These are phyloP conservation scores for Drosophila trapezifrons DNA, from an alignment of 1,140 invertebrate genomes.

Conservation along the genomic window DNA sequence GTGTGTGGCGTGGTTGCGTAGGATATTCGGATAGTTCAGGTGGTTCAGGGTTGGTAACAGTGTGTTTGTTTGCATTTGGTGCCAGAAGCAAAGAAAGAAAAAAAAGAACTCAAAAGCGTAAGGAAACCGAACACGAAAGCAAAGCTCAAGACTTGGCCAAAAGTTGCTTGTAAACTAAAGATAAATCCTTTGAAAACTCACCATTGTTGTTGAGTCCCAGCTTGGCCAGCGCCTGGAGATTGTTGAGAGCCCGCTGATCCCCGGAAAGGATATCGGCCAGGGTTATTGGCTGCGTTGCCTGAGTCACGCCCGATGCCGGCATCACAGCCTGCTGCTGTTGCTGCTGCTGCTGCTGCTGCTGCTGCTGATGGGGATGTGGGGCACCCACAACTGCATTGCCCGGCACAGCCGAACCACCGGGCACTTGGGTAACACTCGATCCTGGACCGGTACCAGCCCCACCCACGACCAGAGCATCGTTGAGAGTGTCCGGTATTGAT, in stretches of 20 bases:
- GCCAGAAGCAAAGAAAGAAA: conserved; percentile 22
- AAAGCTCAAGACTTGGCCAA: not conserved
- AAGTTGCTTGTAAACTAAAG: not conserved
- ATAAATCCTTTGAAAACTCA: conserved; percentile 73
- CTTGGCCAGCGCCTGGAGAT: conserved; percentile 94
- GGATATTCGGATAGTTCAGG: conserved; percentile 15
- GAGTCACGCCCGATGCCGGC: conserved; percentile 59
- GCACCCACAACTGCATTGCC: conserved; percentile 74
- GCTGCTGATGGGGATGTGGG: conserved; percentile 20
- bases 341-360: conserved; percentile 30
- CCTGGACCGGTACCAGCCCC: conserved; percentile 37
- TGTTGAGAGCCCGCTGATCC: conserved; percentile 92
- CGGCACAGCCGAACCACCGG: conserved; percentile 51
- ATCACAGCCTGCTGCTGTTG: conserved; percentile 82
- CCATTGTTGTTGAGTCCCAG: conserved; percentile 90
- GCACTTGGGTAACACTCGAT: conserved; percentile 33
- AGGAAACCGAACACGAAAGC: conserved; percentile 14
- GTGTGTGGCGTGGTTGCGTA: conserved; percentile 29
- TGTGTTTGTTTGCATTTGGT: conserved; percentile 17
- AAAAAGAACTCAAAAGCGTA: conserved; percentile 42
- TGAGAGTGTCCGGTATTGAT: conserved; percentile 85
- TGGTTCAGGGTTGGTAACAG: conserved; percentile 13
- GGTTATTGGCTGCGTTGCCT: conserved; percentile 86
- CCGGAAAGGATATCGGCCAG: conserved; percentile 90
- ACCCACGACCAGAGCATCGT: conserved; percentile 81